Base-by-base conservation (phyloP, 1,140 invertebrate species). In the Macrostomum lignano region DNA sequence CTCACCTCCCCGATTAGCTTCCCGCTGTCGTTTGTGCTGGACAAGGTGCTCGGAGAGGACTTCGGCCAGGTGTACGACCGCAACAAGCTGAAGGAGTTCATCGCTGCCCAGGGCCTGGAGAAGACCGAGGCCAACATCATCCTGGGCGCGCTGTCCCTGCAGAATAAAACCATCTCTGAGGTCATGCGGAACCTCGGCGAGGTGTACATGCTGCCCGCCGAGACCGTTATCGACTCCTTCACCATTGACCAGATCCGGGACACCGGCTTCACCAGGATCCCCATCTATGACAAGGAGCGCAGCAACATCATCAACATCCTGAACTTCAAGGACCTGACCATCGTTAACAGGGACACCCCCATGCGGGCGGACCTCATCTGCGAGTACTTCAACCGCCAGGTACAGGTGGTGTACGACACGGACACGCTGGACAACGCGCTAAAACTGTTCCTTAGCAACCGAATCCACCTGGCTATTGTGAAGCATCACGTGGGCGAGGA, bases 111-210 rank as follows among this genome's bases (percentile, higher is more conserved):
- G 32, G 32, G 26, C 19, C 19, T 28, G 3, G 74, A 82, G 53
- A 79, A 75, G 44, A 81, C 88, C 48, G 84, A 94, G 57, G 75
- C 91, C n/a, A 86, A 91, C 52, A 93, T 94, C 21, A 93, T 94
- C 42, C 73, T 77, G 3, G 84, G 86, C 10, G 84, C 82, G 0
- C 62, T 93, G 37, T 77, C 86, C 49, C 31, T 37, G 11, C 25
- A 30, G 21, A 37, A 19, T 3, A 37, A 33, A 21, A 35, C 31
- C 11, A 33, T 30, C 17, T 14, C 23, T 11, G 36, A 37, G 17
- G 24, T 37, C 10, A 37, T 37, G 36, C 21, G 21, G 1, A 30
- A 35, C 2, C 22, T 37, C 21, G 36, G 35, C 2, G 28, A 37
- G 13, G 36, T 23, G 7, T 37, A 21, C 28, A 37, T 37, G 36